These are phyloP conservation scores for Ceratosolen fusciceps DNA, from an alignment of 1,140 invertebrate species.

Conservation along the genomic window DNA sequence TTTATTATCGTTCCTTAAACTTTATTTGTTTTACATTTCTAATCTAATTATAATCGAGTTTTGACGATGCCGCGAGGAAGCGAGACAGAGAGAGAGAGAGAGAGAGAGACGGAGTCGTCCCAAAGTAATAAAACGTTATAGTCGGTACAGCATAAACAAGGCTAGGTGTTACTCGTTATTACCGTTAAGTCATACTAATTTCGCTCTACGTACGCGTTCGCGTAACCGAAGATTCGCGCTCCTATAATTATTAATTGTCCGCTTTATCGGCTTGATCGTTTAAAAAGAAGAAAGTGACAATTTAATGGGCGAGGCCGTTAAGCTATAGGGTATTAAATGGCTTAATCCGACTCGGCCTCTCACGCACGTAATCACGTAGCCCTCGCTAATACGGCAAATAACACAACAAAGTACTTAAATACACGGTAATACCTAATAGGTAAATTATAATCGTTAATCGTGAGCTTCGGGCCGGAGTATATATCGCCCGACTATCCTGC, in stretches of 20 bases:
- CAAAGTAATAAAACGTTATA: conserved; percentile 19
- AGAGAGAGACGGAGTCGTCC: not conserved
- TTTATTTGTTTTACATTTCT: conserved; percentile 10
- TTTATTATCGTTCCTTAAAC: not conserved
- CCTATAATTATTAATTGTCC: not conserved
- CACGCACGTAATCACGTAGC: too few relatives aligned
- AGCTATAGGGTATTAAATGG: too few relatives aligned
- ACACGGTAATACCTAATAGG: too few relatives aligned
- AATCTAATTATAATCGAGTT: not conserved
- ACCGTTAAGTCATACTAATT: conserved; percentile 15
- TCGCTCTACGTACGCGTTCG: too few relatives aligned
- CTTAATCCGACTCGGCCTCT: too few relatives aligned
- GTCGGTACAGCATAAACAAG: conserved; percentile 7
- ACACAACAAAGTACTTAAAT: too few relatives aligned
- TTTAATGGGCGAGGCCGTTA: too few relatives aligned
- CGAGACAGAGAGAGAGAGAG: not conserved
- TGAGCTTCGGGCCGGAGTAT: too few relatives aligned
- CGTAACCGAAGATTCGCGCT: conserved; percentile 1
- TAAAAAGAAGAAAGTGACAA: not conserved
- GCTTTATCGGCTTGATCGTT: not conserved
- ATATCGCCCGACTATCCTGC: too few relatives aligned
- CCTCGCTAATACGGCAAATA: too few relatives aligned
- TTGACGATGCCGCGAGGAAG: not conserved
- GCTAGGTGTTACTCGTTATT: conserved; percentile 1
- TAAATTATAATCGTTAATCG: too few relatives aligned